Percentiles rank a stretch among this genome's conserved stretches.
phyloP scores from a whole-genome alignment of 2,113 vertebrate species.

The Oryctolagus cuniculus region DNA sequence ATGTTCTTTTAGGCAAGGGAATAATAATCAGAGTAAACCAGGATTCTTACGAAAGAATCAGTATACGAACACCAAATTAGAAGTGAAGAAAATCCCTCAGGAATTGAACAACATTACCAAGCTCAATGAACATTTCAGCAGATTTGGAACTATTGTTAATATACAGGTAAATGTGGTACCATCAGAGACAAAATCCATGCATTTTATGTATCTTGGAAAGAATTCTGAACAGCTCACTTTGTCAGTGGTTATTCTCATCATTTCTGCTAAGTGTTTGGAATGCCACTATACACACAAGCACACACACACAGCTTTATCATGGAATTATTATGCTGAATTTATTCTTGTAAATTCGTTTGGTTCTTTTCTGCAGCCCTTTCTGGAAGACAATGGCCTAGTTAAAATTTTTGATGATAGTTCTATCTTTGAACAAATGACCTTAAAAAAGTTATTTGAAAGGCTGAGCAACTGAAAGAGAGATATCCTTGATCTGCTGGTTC shows the following conservation, averaged over 20 bases:
- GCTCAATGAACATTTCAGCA: constrained; percentile 98
- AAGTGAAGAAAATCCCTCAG: constrained; percentile 96
- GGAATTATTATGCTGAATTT: constrained; percentile 58
- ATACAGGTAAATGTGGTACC: constrained; percentile 93
- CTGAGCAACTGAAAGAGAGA: no score
- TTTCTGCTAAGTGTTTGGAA: constrained; percentile 10
- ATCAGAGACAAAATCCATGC: constrained; percentile 12
- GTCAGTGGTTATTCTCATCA: constrained; percentile 14
- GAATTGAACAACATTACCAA: constrained; percentile 98
- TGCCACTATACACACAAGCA: background rate
- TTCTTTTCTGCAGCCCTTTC: constrained; percentile 27
- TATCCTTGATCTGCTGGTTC: no score
- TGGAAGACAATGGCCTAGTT: background rate
- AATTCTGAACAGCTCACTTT: background rate
- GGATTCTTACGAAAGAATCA: constrained; percentile 94
- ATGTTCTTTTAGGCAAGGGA: constrained; percentile 90
- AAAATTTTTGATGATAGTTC: background rate
- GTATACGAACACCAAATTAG: constrained; percentile 96
- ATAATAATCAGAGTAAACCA: constrained; percentile 94
- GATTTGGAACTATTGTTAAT: constrained; percentile 98
- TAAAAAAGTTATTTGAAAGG: no score
- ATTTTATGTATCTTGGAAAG: constrained; percentile 33
- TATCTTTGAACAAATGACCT: background rate
- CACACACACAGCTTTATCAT: background rate
- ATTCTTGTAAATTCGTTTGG: constrained; percentile 49